Base-by-base conservation (phyloP, 2,113 vertebrate species). In the Aphyosemion australe region DNA sequence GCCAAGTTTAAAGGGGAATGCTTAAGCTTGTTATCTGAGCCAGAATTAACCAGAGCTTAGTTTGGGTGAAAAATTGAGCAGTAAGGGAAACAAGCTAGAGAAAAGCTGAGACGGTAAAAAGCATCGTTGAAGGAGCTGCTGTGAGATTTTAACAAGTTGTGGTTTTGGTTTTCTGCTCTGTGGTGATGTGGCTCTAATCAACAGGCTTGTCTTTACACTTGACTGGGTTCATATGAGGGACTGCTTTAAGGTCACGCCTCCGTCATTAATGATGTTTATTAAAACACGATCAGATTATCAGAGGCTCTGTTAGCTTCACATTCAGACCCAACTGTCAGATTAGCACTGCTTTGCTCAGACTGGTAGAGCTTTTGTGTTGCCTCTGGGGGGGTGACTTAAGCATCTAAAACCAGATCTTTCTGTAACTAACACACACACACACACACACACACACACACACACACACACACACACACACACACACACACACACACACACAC, bases 281-380 rank as follows among this genome's bases (percentile, higher is more conserved):
- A 75, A 80, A 77, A 60, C 61, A 74, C 64, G 71, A 19, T 61
- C 54, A 79, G 52, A 50, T 49, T 58, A 74, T 76, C 51, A 61
- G 55, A 75, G 51, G 55, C 46, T 60, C 10, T 49, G 57, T 52
- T n/a, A 65, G 69, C 45, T 48, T 74, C 74, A 47, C 80, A 74
- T 69, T 56, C 78, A 68, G 76, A 69, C 47, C 69, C 75, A 81
- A 72, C 81, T 67, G 26, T 83, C 72, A 85, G 12, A 56, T 69
- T 61, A 52, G 65, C 66, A 69, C 4, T 46, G 65, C 54, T 72
- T 55, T 2, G 41, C 61, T 61, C 66, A 66, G 74, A 85, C 72
- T 69, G 69, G 52, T 16, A 37, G 69, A 65, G 63, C 73, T 70
- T 82, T 81, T 80, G 62, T 72, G 43, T 60, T 69, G 69, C 49